These are phyloP conservation scores for Diorhabda sublineata DNA, from an alignment of 1,140 invertebrate species.

Conservation along the genomic window DNA sequence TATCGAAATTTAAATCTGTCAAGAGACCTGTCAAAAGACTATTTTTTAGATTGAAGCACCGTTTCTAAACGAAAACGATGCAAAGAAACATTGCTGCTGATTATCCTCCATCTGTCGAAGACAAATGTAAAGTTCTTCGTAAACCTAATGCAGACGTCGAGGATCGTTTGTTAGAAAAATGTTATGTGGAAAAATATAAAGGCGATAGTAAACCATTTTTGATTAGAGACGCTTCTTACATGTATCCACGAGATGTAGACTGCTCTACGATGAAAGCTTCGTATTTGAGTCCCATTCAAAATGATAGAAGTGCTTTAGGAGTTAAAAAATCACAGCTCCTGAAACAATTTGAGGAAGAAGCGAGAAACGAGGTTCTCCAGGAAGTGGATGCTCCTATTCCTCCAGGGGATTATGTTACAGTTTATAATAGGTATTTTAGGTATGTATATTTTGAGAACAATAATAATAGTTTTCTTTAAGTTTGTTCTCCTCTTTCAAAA, in stretches of 20 bases:
- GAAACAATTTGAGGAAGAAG: slow-evolving; percentile 14
- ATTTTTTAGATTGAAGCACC: too few species aligned
- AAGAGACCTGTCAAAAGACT: too few species aligned
- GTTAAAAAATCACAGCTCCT: slow-evolving; percentile 1
- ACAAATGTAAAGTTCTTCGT: not conserved
- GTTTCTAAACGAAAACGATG: too few species aligned
- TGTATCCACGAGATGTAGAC: not conserved
- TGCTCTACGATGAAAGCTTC: slow-evolving; percentile 16
- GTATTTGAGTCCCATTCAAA: slow-evolving; percentile 1
- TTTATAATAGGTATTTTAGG: slow-evolving; percentile 14
- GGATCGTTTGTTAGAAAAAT: slow-evolving; percentile 11
- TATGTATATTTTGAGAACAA: slow-evolving; percentile 7
- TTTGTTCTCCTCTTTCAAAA: too few species aligned
- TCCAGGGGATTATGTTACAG: slow-evolving; percentile 16
- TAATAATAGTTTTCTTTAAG: not conserved
- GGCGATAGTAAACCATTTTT: slow-evolving; percentile 21
- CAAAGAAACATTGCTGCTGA: too few species aligned
- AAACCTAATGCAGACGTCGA: slow-evolving; percentile 1
- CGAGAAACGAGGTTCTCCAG: slow-evolving; percentile 6
- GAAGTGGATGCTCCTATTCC: slow-evolving; percentile 2
- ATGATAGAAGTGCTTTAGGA: slow-evolving; percentile 5
- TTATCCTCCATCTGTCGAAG: not conserved
- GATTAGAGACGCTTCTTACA: slow-evolving; percentile 14
- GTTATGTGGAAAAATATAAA: slow-evolving; percentile 17
- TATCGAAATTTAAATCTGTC: too few species aligned